These are phyloP conservation scores for Heliconius hortense DNA, from an alignment of 2,888 invertebrate species.

Conservation along the genomic window DNA sequence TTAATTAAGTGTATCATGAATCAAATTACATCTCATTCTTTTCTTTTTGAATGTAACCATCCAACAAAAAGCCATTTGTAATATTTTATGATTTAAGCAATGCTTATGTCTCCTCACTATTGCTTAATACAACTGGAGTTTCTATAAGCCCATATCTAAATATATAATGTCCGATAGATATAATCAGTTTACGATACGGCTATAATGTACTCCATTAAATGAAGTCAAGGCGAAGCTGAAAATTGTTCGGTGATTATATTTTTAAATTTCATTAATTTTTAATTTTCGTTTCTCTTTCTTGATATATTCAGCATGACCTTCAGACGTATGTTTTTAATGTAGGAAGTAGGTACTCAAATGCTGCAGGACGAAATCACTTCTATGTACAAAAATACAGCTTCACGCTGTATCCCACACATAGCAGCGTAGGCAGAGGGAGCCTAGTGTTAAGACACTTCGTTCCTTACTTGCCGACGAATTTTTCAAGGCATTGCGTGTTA, in stretches of 20 bases:
- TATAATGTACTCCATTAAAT: constrained; percentile 3
- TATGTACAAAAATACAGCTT: too few species aligned
- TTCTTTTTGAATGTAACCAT: not conserved
- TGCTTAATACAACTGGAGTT: not conserved
- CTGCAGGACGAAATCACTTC: not conserved
- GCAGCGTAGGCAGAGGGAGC: too few species aligned
- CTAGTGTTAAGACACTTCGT: too few species aligned
- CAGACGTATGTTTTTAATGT: not conserved
- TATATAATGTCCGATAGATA: not conserved
- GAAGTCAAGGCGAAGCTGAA: constrained; percentile 5
- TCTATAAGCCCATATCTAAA: not conserved
- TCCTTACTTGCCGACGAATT: too few species aligned
- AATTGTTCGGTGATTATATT: constrained; percentile 10
- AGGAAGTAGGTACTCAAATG: constrained; percentile 3
- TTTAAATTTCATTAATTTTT: constrained; percentile 1
- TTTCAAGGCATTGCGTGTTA: too few species aligned
- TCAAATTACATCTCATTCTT: not conserved
- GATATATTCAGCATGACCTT: not conserved
- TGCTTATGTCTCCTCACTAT: not conserved
- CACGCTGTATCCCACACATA: too few species aligned
- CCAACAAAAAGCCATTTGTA: not conserved
- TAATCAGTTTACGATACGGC: too few species aligned
- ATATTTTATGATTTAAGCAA: not conserved
- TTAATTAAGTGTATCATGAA: not conserved
- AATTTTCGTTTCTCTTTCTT: constrained; percentile 1